Base-by-base conservation (phyloP, 2,797 vertebrate species). In the Sebastes minor region DNA sequence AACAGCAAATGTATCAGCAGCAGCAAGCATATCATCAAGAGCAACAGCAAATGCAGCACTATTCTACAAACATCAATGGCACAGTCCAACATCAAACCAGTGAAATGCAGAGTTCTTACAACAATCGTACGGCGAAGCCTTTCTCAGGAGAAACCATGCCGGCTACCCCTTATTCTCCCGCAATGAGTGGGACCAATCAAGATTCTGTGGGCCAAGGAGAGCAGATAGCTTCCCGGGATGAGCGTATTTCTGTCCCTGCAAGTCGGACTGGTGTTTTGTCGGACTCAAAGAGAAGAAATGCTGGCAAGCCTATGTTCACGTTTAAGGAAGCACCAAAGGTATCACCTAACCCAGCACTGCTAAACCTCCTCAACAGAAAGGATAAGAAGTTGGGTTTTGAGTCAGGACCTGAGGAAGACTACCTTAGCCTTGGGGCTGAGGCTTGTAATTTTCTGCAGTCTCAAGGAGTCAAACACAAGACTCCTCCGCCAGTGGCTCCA, bases 391-490 rank as follows among this genome's bases (percentile, higher is more conserved):
- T 95, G 59, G 98, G 97, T 62, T 97, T 96, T 86, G 98, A 99
- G 86, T 97, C 97, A 18, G 97, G 97, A 82, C 96, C 97, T 1
- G 99, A 99, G 88, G 99, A 99, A 93, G 99, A 99, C 95, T 99
- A 99, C 94, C 97, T 99, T 83, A 99, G 98, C 74, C 94, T 99
- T 71, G 99, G 99, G 38, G 99, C 99, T 52, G 99, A 99, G 94
- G 99, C 99, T 82, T 99, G 98, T 85, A 99, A 99, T 92, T 99
- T 99, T 88, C 97, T 99, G 92, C 98, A 99, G 79, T 90, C 95
- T 66, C 83, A 96, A 78, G 85, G 94, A 57, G 85, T 95, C 56
- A 99, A 98, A 88, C 96, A 96, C 68, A 99, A 99, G 94, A 95
- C 93, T 64, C 98, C 99, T 76, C 99, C 99, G 66, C 98, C 98